Base-by-base conservation (phyloP, 2,113 vertebrate genomes). In the Acrocephalus arundinaceus region DNA sequence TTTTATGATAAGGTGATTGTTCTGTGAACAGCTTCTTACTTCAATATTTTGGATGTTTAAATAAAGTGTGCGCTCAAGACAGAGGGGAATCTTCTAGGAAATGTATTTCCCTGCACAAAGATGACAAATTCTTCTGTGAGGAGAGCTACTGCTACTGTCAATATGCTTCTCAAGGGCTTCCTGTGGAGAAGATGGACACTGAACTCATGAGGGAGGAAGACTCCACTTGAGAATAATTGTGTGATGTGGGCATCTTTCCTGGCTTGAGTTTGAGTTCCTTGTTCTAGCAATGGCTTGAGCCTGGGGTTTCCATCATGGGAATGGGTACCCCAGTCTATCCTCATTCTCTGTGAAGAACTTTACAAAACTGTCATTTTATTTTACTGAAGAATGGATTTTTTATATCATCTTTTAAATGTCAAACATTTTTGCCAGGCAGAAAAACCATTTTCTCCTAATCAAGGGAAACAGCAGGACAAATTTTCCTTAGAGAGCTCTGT, bases 1-100 rank as follows among this genome's bases (percentile, higher is more conserved):
- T 96, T 96, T 97, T 95, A 93, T 90, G 90, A 93, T 94, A 85
- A 91, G 72, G 55, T n/a, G 21, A 93, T 96, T 96, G 85, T 90
- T 95, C 87, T 84, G 76, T 0, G 57, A 95, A 51, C 72, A 92
- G 90, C 73, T 95, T 77, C 88, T 80, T 90, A 94, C 81, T 93
- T 97, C 94, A 96, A 74, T 95, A 93, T 96, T 97, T 97, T 86
- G 76, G 68, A 89, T 92, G 45, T 72, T 93, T 92, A 95, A 97
- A 94, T 85, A 89, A 90, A 94, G 84, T 14, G 35, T 79, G 57
- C 85, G 52, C 57, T 89, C 3, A 3, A 95, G 89, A 96, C 80
- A 92, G 84, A 92, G 81, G 86, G 43, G 85, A 89, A 48, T 59
- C 46, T 92, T 86, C 67, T 31, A 95, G 81, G 78, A 87, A 79